Evolutionary conservation across 1,140 invertebrate species (phyloP), one percentile per base, ranked within the genome.

Genomic region (Bombus soroeensis): DNA sequence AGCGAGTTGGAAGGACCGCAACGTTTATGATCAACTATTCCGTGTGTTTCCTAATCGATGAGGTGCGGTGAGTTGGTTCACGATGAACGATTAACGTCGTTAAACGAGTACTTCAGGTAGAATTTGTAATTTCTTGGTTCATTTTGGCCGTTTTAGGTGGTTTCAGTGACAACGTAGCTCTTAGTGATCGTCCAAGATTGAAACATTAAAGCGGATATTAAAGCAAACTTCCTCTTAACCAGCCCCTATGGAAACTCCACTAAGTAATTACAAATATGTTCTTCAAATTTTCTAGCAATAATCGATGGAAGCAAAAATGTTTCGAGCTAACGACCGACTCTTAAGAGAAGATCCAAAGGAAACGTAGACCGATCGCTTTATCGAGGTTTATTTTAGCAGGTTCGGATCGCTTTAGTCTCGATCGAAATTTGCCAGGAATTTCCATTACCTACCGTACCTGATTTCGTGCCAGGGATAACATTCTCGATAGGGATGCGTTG

Each of bases 381-480:
- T 37, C 18, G 47, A 57, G 32, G 62, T 59, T 79, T 22, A 43
- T 64, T 77, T 78, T 43, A 28, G 37, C 32, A 62, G 34, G 62
- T 57, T 70, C 53, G 66, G 80, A 53, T 74, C 47, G 41, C 22
- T 62, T 47, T 76, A 70, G 39, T 62, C 39, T 43, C 68, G 83
- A 85, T 86, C 84, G 72, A 89, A 91, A 92, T 88, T 92, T 91
- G 78, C 78, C 82, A 70, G 85, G 89, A 92, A 91, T 92, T 92
- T 91, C 88, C 85, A 89, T 92, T 84, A 91, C 75, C 72, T 73
- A 53, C 53, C 34, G 68, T 62, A 88, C 88, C 75, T 88, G 80
- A 90, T 90, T 81, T 70, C 81, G 83, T 90, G 90, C 84, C 85
- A 70, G 62, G 90, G 75, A 90, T 88, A 90, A 81, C 87, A 84